These are phyloP conservation scores for Chymomyza costata DNA, from an alignment of 1,140 invertebrate genomes.

Conservation along the genomic window DNA sequence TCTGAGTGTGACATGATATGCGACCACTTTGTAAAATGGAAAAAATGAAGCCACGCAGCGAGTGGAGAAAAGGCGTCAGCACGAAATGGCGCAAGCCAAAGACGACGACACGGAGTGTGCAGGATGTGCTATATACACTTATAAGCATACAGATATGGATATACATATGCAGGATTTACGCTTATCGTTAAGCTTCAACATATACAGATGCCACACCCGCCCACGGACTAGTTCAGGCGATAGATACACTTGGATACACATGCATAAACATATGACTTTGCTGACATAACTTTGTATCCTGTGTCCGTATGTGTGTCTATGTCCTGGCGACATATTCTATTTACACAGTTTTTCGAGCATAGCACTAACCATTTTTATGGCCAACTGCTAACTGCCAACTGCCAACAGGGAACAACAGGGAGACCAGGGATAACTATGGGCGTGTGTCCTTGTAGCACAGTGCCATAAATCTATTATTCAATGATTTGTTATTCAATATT, in stretches of 20 bases:
- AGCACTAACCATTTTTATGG: conserved; percentile 50
- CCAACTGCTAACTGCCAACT: conserved; percentile 13
- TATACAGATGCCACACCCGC: conserved; percentile 27
- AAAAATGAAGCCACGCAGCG: conserved; percentile 50
- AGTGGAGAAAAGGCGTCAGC: conserved; percentile 29
- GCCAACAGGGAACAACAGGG: conserved; percentile 35
- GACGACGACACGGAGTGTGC: conserved; percentile 41
- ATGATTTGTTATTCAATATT: conserved; percentile 75
- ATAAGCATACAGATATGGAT: conserved; percentile 55
- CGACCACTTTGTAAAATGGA: conserved; percentile 73
- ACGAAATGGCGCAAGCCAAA: conserved; percentile 17
- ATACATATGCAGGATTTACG: conserved; percentile 60
- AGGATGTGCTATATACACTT: too few species aligned
- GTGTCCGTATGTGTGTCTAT: too few species aligned
- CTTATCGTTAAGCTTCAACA: conserved; percentile 46
- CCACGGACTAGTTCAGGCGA: background rate
- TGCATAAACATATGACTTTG: conserved; percentile 20
- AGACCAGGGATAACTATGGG: too few species aligned
- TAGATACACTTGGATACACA: background rate
- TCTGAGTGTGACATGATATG: conserved; percentile 73
- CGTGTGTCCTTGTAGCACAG: conserved; percentile 3
- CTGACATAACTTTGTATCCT: conserved; percentile 1
- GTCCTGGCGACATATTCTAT: conserved; percentile 54
- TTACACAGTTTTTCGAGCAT: conserved; percentile 31
- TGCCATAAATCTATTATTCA: conserved; percentile 72